These are phyloP conservation scores for Pomatostomus ruficeps DNA, from an alignment of 2,113 vertebrate genomes.

Conservation along the genomic window DNA sequence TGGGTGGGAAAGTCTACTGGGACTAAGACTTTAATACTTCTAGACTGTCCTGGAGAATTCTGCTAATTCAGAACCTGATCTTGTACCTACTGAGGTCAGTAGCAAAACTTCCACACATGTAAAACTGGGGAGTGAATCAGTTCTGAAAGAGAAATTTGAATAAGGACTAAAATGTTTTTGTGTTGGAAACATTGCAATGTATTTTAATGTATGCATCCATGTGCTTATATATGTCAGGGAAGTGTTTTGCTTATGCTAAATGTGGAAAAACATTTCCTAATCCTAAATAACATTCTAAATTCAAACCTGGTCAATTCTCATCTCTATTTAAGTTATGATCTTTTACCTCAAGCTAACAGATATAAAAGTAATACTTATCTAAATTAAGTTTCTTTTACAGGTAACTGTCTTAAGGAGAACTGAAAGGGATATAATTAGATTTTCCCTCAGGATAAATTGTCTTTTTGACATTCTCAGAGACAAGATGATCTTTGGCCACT, in stretches of 20 bases:
- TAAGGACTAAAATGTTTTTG: neutral
- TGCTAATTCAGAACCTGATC: neutral
- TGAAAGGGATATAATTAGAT: neutral
- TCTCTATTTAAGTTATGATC: neutral
- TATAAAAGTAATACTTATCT: neutral
- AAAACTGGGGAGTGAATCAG: neutral
- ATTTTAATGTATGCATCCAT: neutral
- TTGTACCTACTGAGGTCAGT: neutral
- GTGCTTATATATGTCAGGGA: neutral
- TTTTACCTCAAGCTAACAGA: neutral
- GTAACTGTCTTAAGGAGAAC: neutral
- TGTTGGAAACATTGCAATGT: neutral
- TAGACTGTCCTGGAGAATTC: neutral
- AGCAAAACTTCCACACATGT: neutral
- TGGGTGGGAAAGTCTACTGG: neutral
- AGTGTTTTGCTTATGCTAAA: neutral
- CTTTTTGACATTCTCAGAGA: neutral
- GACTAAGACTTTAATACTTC: neutral
- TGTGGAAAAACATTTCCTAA: neutral
- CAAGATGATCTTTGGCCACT: neutral
- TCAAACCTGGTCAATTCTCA: neutral
- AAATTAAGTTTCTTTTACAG: neutral
- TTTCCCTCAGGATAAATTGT: neutral
- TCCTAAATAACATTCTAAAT: neutral
- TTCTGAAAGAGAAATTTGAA: neutral